Evolutionary conservation across 2,113 vertebrate species (phyloP).

Genomic region (Tragelaphus strepsiceros): DNA sequence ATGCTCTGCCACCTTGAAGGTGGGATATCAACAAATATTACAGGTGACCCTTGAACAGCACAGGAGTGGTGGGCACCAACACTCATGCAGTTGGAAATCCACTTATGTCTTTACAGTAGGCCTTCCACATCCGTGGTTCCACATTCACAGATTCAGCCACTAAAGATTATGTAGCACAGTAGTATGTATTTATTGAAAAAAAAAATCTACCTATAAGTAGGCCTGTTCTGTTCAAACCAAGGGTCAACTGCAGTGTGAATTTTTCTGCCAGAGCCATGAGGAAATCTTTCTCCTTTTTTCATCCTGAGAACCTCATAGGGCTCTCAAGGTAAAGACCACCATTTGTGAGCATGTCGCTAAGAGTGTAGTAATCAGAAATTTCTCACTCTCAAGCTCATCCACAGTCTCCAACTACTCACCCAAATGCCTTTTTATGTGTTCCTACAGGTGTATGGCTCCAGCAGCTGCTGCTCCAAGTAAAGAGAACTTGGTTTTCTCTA

Average conservation of each 20-base stretch:
- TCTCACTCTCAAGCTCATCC: neutral
- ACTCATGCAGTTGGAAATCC: neutral
- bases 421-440: neutral
- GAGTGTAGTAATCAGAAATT: neutral
- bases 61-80: neutral
- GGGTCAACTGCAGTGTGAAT: neutral
- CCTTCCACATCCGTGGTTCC: neutral
- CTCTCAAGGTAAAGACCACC: neutral
- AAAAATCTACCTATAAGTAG: neutral
- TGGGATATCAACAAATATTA: neutral
- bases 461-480: neutral
- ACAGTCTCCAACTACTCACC: neutral
- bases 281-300: neutral
- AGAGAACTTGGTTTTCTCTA: accelerated
- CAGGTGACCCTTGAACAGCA: neutral
- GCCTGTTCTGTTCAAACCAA: neutral
- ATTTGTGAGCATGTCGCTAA: too few relatives aligned
- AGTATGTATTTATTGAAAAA: neutral
- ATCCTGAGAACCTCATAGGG: neutral
- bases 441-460: neutral
- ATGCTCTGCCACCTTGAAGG: neutral
- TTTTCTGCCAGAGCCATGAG: neutral
- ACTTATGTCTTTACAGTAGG: neutral
- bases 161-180: neutral
- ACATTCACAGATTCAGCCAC: neutral